These are phyloP conservation scores for Drosophila koepferae DNA, from an alignment of 2,888 invertebrate genomes.

Conservation along the genomic window DNA sequence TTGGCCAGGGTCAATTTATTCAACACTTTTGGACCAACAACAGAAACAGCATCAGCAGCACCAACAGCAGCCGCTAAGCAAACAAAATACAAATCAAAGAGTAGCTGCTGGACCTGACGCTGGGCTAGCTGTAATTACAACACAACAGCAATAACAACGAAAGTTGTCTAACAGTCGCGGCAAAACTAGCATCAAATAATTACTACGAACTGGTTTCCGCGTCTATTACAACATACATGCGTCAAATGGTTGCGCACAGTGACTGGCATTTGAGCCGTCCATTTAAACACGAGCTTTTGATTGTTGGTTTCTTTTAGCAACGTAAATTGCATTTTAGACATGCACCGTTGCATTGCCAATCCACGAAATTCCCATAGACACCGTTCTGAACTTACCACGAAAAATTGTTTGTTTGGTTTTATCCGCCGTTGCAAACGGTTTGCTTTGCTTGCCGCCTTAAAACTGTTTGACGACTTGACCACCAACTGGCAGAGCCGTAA, in stretches of 20 bases:
- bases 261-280: constrained; percentile 11
- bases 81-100: constrained; percentile 25
- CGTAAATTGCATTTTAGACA: constrained; percentile 28
- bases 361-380: constrained; percentile 3
- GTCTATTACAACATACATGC: constrained; percentile 67
- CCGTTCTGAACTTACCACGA: constrained; percentile 48
- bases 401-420: not conserved
- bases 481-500: constrained; percentile 17
- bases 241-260: constrained; percentile 35
- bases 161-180: constrained; percentile 21
- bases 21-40: constrained; percentile 37
- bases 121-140: constrained; percentile 60
- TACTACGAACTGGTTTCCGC: constrained; percentile 73
- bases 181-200: constrained; percentile 62
- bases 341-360: constrained; percentile 36
- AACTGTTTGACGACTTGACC: constrained; percentile 53
- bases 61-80: constrained; percentile 11
- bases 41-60: constrained; percentile 8
- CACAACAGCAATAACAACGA: constrained; percentile 29
- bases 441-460: constrained; percentile 51
- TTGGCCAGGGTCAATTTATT: constrained; percentile 71
- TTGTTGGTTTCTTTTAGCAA: constrained; percentile 13
- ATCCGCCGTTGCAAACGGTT: constrained; percentile 32
- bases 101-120: constrained; percentile 31
- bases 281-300: constrained; percentile 21